phyloP scores from a whole-genome alignment of 2,888 invertebrate species.

The Celastrina argiolus region DNA sequence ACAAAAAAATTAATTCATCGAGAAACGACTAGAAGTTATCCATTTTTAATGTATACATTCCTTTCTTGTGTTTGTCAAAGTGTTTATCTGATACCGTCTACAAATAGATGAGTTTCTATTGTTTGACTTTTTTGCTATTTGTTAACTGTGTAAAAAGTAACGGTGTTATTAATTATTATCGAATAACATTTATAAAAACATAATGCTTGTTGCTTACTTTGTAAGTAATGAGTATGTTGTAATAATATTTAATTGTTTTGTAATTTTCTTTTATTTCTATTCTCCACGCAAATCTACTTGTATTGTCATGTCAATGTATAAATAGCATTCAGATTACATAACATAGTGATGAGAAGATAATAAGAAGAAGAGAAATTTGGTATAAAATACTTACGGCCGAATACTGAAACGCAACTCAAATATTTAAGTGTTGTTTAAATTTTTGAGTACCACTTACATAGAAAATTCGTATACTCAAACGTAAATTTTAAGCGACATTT shows the following conservation, averaged over 20 bases:
- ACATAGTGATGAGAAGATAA: too few species aligned
- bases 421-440: too few species aligned
- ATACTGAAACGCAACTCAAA: too few species aligned
- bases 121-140: background rate
- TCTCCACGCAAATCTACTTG: background rate
- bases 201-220: too few species aligned
- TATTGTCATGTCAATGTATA: background rate
- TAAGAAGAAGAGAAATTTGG: too few species aligned
- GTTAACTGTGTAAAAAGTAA: background rate
- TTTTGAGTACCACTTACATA: too few species aligned
- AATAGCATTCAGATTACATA: background rate
- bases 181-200: too few species aligned
- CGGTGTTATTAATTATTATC: background rate
- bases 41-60: background rate
- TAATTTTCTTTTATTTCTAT: background rate
- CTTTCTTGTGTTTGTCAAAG: background rate
- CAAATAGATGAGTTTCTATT: background rate
- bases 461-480: too few species aligned
- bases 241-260: conserved; percentile 2
- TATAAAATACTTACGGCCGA: too few species aligned
- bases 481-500: too few species aligned
- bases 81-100: background rate
- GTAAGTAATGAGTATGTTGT: background rate
- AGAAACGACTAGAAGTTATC: background rate
- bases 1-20: too few species aligned